These are phyloP conservation scores for Dendrophyllia cribrosa DNA, from an alignment of 64 coral and sea anemone genomes.

Conservation along the genomic window DNA sequence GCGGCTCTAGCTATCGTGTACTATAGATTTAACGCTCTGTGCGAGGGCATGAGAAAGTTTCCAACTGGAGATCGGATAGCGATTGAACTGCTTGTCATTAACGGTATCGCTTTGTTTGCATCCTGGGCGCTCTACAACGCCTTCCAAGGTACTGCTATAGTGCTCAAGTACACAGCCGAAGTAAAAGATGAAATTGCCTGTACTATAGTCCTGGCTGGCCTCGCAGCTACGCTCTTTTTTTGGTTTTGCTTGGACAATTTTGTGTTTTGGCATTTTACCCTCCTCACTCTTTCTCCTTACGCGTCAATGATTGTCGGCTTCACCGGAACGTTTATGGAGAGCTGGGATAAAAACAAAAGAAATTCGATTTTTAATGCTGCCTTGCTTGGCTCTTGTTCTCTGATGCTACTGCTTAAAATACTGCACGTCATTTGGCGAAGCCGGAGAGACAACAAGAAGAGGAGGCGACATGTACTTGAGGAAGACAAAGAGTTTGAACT, in stretches of 20 bases:
- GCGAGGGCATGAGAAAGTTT: conserved; percentile 55
- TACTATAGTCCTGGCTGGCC: conserved; percentile 73
- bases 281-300: conserved; percentile 79
- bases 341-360: conserved; percentile 60
- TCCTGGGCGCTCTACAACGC: conserved; percentile 79
- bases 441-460: conserved; percentile 23
- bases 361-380: conserved; percentile 79
- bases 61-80: conserved; percentile 70
- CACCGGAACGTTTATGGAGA: conserved; percentile 70
- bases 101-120: conserved; percentile 82
- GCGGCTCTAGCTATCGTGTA: conserved; percentile 70
- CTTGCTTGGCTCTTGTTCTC: conserved; percentile 49
- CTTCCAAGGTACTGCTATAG: conserved; percentile 70
- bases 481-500: conserved; percentile 44
- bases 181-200: conserved; percentile 79
- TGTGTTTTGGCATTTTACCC: conserved; percentile 67
- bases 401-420: conserved; percentile 72
- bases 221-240: conserved; percentile 73
- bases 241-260: conserved; percentile 91
- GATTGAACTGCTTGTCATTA: conserved; percentile 75
- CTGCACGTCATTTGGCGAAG: conserved; percentile 63
- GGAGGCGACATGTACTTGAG: conserved; percentile 3
- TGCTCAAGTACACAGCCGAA: conserved; percentile 70
- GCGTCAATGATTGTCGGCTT: conserved; percentile 72
- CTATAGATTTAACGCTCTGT: conserved; percentile 59